These are phyloP conservation scores for Nibea coibor DNA, from an alignment of 2,113 vertebrate genomes.

Conservation along the genomic window DNA sequence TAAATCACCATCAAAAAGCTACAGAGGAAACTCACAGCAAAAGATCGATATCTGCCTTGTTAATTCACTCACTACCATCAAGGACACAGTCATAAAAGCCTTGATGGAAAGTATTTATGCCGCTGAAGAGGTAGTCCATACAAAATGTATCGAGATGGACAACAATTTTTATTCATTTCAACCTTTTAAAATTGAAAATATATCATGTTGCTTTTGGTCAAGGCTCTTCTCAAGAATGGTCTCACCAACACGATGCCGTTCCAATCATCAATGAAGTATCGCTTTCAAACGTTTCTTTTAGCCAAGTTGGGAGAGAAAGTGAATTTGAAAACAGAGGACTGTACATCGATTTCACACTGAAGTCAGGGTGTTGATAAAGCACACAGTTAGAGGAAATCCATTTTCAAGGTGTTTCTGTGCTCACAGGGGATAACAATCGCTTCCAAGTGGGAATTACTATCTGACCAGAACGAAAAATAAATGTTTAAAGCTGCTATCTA, in stretches of 20 bases:
- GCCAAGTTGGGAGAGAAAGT: background rate
- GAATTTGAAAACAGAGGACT: constrained; percentile 44
- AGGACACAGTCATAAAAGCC: constrained; percentile 72
- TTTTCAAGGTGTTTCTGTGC: constrained; percentile 62
- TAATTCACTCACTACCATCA: constrained; percentile 77
- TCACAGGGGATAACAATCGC: constrained; percentile 34
- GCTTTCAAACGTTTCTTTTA: constrained; percentile 19
- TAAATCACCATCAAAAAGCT: constrained; percentile 73
- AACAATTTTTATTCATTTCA: constrained; percentile 24
- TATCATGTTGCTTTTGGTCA: constrained; percentile 25
- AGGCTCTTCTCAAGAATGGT: background rate
- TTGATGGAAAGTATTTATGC: constrained; percentile 68
- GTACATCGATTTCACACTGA: constrained; percentile 51
- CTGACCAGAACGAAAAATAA: background rate
- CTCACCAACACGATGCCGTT: background rate
- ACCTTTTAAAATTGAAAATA: constrained; percentile 19
- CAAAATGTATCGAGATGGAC: constrained; percentile 13
- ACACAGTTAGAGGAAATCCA: constrained; percentile 54
- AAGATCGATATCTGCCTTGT: constrained; percentile 74
- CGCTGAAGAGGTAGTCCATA: constrained; percentile 24
- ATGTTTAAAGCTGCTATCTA: background rate
- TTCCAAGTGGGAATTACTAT: constrained; percentile 12
- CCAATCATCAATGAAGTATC: constrained; percentile 15
- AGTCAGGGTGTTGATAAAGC: constrained; percentile 63
- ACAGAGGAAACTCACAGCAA: constrained; percentile 69